Base-by-base conservation (phyloP, 2,113 vertebrate genomes). In the Ictalurus punctatus region DNA sequence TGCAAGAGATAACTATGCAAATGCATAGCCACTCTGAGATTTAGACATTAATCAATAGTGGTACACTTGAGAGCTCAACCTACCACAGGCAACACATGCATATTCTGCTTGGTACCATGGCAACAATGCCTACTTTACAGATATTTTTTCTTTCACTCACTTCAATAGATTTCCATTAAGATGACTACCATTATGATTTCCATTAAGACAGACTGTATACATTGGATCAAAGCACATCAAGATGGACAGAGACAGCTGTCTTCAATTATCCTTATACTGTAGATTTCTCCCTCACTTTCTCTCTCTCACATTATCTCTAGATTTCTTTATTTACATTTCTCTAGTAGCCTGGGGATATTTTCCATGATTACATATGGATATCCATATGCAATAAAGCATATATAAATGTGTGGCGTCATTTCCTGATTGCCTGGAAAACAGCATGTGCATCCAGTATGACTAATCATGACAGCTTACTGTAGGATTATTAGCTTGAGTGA, bases 31-130 rank as follows among this genome's bases (percentile, higher is more conserved):
- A 85, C 74, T 89, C 83, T 58, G 48, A 80, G 83, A 89, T 89
- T 71, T 81, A 89, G 69, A 71, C 78, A 87, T 85, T 87, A 89
- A 87, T 82, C 82, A 87, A 89, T 84, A 89, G 65, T 65, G 65
- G 85, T 85, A 83, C 76, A 88, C 76, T 44, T 5, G 59, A 84
- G 81, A 74, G 74, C 80, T 76, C 40, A 84, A 52, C 85, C 61
- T 56, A 84, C 71, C 73, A 58, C 71, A 87, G 69, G 56, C 71
- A 87, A 86, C 56, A 78, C 83, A 81, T 71, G 74, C 74, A 85
- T 85, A 89, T 79, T 85, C 88, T 89, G 74, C 88, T 81, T 86
- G 88, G 76, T 89, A 71, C 88, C 83, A 89, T 89, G 88, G 88
- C 88, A 89, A 89, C 88, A 86, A 67, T 89, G 61, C 40, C 84